Percentiles rank a stretch among this genome's conserved stretches.
Conservation (phyloP, 1,140 invertebrate genomes). For the Dreissena rostriformis region DNA sequence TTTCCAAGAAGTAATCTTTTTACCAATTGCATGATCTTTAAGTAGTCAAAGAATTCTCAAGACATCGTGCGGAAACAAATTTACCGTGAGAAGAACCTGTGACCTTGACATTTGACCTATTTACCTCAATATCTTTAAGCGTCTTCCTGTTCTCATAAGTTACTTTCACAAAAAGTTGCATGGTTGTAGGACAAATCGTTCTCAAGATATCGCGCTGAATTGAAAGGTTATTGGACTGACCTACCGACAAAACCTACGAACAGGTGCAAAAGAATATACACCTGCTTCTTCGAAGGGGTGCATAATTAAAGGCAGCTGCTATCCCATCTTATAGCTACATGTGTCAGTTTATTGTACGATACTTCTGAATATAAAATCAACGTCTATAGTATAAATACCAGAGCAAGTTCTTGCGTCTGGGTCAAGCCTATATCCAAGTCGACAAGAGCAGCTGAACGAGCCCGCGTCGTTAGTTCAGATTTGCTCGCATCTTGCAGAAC, state of each 20-base stretch:
- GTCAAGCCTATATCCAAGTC: neutral
- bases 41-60: too few relatives aligned
- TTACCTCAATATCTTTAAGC: neutral
- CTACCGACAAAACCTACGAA: too few relatives aligned
- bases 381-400: neutral
- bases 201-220: too few relatives aligned
- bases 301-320: neutral
- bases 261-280: too few relatives aligned
- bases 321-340: neutral
- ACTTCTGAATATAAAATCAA: neutral
- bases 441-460: conserved; percentile 37
- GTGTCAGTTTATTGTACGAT: neutral
- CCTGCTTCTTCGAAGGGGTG: too few relatives aligned
- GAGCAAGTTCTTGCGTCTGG: conserved; percentile 10
- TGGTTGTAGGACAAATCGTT: too few relatives aligned
- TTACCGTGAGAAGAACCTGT: neutral
- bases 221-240: neutral
- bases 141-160: neutral
- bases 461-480: conserved; percentile 11
- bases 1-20: too few relatives aligned
- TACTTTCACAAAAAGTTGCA: too few relatives aligned
- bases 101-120: neutral
- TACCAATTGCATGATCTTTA: too few relatives aligned
- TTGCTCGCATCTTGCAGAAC: conserved; percentile 5
- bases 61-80: too few relatives aligned